Evolutionary conservation across 37 sponge, comb jelly and placozoan genomes (phyloP), one percentile per base, ranked within the genome.

Genomic region (Oscarella lobularis): DNA sequence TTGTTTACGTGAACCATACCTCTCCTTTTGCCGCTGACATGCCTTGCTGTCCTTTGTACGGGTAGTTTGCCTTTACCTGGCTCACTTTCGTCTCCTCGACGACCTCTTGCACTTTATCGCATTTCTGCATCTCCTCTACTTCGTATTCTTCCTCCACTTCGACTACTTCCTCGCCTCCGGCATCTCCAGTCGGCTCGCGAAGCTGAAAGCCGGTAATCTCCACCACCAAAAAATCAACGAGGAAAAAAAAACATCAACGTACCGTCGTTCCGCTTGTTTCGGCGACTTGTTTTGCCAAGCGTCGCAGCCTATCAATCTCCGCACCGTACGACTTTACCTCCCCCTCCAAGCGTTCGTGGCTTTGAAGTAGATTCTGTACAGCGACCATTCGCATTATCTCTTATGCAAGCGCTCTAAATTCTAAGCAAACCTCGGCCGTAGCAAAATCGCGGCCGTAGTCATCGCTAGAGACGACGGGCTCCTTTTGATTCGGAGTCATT

Each of bases 401-500:
- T 5, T 31, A 29, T 66, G 27, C 60, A 34, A 35, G n/a, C 66
- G 54, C 76, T 2, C 66, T 40, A 6, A 38, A 27, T 5, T 2
- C 0, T 4, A 4, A 14, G 3, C 37, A 4, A 33, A 82, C 85
- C 76, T 85, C 83, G n/a, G 92, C 89, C 35, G 84, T 88, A 33
- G 76, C 75, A 55, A 87, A 86, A 83, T 88, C 89, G 3, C 79
- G 66, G 6, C 96, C 96, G 75, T 79, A 91, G 74, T 95, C 88
- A 14, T 72, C 71, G 41, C 87, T 91, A 66, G 80, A 76, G 35
- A 86, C 87, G 29, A 95, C 75, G 5, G 92, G 89, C 40, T 91
- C 91, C 36, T 83, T 88, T 81, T 91, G 89, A 83, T 55, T 95
- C 96, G 0, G 89, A 79, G 67, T 85, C 96, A 73, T 91, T 88